Evolutionary conservation across 2,888 invertebrate species (phyloP), one percentile per base, ranked within the genome.

Genomic region (Boloria selene): DNA sequence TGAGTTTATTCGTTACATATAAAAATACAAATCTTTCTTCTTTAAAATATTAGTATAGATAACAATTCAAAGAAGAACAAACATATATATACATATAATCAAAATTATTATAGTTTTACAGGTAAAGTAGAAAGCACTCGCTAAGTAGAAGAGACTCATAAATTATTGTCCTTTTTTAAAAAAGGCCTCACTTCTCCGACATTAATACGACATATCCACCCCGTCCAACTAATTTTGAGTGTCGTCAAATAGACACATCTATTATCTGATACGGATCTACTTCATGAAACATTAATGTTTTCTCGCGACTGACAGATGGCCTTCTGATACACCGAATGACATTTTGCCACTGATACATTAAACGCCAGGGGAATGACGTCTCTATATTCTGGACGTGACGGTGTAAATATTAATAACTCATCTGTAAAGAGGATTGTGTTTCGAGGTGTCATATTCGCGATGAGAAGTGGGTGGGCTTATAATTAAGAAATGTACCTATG

Each of bases 201-300:
- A 31, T 62, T 61, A 47, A 18, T 44, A 26, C 44, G 44, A 49
- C 44, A n/a, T 51, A 58, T 64, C 59, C 64, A 56, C 62, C 63
- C 63, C 52, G 66, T 66, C 68, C 56, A 64, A 71, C 68, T 73
- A 72, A 73, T 72, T 81, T 82, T 80, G 81, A 74, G 75, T 75
- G 83, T 83, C 85, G 76, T 77, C 84, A 84, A 85, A 87, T 82
- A 84, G 82, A 83, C 83, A 80, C 80, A 81, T 88, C 88, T 87
- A 90, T 90, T 90, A 90, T 88, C 86, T 89, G 90, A 90, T 90
- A 90, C 78, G 78, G 81, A 90, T 90, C 90, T 89, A 76, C 85
- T 84, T 89, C 88, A 85, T 88, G 87, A 85, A 86, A 86, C 88
- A 89, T 89, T 89, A 89, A 88, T 88, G 86, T 84, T 80, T 77